Evolutionary conservation across 2,797 vertebrate species (phyloP).

Genomic region (Melanotaenia nigrans): DNA sequence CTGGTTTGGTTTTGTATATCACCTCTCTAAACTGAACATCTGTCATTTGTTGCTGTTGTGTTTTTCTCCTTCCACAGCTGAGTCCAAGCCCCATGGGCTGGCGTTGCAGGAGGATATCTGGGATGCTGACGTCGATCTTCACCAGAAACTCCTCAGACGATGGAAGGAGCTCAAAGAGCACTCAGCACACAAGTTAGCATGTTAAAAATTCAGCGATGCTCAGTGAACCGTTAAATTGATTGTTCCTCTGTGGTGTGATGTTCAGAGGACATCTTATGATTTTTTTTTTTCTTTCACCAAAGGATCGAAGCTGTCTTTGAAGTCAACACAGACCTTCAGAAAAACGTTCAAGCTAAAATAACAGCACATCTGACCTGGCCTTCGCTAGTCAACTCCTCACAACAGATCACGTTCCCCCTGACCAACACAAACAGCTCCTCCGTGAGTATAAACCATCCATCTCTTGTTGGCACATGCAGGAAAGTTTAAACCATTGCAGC

Average conservation of each 20-base stretch:
- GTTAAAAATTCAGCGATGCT: background rate
- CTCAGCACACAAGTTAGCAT: constrained; percentile 86
- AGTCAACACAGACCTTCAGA: constrained; percentile 97
- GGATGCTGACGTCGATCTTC: constrained; percentile 94
- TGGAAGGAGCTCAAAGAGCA: constrained; percentile 91
- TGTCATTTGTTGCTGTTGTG: background rate
- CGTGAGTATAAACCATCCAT: constrained; percentile 84
- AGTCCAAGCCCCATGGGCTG: constrained; percentile 87
- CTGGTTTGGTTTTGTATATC: too few species aligned
- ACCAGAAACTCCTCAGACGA: constrained; percentile 90
- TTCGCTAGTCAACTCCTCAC: constrained; percentile 88
- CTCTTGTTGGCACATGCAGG: constrained; percentile 22
- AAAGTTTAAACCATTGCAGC: too few species aligned
- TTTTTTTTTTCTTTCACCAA: constrained; percentile 24
- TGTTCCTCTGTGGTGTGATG: background rate
- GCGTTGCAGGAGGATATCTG: constrained; percentile 92
- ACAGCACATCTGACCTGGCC: constrained; percentile 94
- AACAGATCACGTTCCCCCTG: constrained; percentile 89
- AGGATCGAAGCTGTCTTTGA: constrained; percentile 92
- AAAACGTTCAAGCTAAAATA: constrained; percentile 90
- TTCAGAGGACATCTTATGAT: constrained; percentile 17
- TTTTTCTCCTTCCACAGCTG: constrained; percentile 76
- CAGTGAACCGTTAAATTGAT: constrained; percentile 1
- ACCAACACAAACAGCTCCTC: constrained; percentile 96
- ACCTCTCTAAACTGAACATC: too few species aligned